A percentile compares a stretch with the other conserved stretches of the same genome.
Evolutionary conservation across 2,888 invertebrate species (phyloP).

Genomic region (Dione juno): DNA sequence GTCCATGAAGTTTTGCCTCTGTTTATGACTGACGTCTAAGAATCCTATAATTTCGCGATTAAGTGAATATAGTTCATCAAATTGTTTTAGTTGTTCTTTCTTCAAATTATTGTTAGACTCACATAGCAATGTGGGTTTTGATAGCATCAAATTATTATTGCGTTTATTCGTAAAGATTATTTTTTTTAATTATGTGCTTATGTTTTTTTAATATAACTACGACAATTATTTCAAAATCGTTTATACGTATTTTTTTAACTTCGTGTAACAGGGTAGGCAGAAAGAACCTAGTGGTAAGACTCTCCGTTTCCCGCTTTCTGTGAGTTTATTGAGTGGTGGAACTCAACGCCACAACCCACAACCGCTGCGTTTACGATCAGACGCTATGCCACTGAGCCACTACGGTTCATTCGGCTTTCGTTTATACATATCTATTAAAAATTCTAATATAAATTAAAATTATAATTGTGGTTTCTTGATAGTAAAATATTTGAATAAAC

Average conservation of each 20-base stretch:
- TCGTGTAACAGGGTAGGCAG: too few species aligned
- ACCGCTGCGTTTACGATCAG: too few species aligned
- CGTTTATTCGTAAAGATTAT: not conserved
- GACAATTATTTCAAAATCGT: not conserved
- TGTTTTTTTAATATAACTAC: not conserved
- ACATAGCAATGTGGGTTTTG: not conserved
- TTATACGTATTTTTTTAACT: too few species aligned
- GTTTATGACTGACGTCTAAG: slow-evolving; percentile 24
- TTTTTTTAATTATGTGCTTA: not conserved
- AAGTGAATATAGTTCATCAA: not conserved
- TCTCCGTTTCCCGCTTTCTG: too few species aligned
- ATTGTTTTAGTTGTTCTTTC: slow-evolving; percentile 1
- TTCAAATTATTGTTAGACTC: slow-evolving; percentile 1
- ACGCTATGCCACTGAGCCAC: too few species aligned
- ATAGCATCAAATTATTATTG: not conserved
- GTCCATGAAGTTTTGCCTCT: slow-evolving; percentile 27
- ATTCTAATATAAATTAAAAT: not conserved
- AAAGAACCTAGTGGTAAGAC: too few species aligned
- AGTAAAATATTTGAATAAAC: not conserved
- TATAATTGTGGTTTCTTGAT: not conserved
- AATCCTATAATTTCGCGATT: not conserved
- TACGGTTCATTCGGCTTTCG: too few species aligned
- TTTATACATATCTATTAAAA: not conserved
- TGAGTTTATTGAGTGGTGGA: too few species aligned
- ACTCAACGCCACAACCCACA: too few species aligned